phyloP scores from a whole-genome alignment of 2,113 vertebrate genomes.

The Aphelocoma coerulescens region DNA sequence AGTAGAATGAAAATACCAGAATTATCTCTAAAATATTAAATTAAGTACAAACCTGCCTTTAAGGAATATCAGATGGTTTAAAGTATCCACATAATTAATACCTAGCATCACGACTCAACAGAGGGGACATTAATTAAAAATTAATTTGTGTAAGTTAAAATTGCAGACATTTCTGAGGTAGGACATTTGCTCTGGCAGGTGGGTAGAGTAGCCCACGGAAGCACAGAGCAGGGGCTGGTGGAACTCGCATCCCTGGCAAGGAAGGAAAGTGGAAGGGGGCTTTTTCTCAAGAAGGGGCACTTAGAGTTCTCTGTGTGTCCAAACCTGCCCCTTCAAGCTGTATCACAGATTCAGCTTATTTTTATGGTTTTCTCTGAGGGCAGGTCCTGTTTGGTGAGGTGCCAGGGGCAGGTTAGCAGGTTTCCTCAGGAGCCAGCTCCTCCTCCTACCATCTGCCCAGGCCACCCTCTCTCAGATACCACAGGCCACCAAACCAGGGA shows the following conservation, averaged over 20 bases:
- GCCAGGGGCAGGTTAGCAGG: neutral
- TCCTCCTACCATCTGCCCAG: neutral
- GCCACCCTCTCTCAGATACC: neutral
- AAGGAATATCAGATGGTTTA: neutral
- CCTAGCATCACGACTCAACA: neutral
- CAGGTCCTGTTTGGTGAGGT: neutral
- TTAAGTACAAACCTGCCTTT: neutral
- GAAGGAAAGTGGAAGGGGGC: neutral
- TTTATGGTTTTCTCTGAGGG: neutral
- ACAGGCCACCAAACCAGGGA: neutral
- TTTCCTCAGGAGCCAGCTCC: neutral
- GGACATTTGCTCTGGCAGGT: neutral
- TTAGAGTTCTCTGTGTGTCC: neutral
- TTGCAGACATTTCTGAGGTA: neutral
- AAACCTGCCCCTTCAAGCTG: neutral
- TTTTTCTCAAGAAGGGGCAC: neutral
- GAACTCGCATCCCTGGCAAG: neutral
- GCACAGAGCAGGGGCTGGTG: accelerated
- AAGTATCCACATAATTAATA: neutral
- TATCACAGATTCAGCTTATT: neutral
- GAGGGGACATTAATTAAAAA: neutral
- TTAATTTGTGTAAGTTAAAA: neutral
- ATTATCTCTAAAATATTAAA: neutral
- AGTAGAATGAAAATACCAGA: neutral
- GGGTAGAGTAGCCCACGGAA: neutral